Evolutionary conservation across 2,113 vertebrate species (phyloP), one percentile per base, ranked within the genome.

Genomic region (Vireo altiloquus): DNA sequence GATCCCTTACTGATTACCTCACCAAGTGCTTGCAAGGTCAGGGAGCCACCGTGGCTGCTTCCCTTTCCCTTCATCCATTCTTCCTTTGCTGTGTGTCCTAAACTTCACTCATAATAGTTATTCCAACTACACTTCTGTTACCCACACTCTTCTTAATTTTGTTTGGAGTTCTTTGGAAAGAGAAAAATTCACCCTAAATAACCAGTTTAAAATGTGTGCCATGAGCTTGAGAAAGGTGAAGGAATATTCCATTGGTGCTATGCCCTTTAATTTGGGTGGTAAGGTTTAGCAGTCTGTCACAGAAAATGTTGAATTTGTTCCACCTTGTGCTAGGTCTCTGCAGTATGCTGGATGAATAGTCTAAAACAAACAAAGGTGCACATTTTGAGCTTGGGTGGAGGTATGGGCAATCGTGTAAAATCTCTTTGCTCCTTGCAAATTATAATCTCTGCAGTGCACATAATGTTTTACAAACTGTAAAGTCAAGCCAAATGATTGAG

Each of bases 171-270:
- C 49, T 64, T 28, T 30, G 31, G 12, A 74, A 81, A 52, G 40
- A 52, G 33, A 68, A 76, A 54, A 77, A 60, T 7, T 57, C 25
- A 47, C 10, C 15, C 46, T 56, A 60, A 81, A 69, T 28, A 65
- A 27, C 57, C 0, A 0, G 3, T 46, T 76, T 68, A 64, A 68
- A 68, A 53, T 31, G 22, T 0, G 0, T 49, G 40, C 8, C 59
- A 42, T 0, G 0, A 39, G 6, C 35, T 24, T 77, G 49, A 81
- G 49, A 30, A 81, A 56, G 17, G 64, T 60, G 64, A 40, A 37
- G 28, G 39, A 54, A 52, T 8, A 25, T 40, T 66, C 22, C 13
- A 2, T 28, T 64, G 30, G 4, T 81, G 12, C 8, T 60, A 19
- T 11, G 2, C 8, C 15, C 8, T 74, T 87, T 75, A 42, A 47